These are phyloP conservation scores for Oeneis ivallda DNA, from an alignment of 2,888 invertebrate species.

Conservation along the genomic window DNA sequence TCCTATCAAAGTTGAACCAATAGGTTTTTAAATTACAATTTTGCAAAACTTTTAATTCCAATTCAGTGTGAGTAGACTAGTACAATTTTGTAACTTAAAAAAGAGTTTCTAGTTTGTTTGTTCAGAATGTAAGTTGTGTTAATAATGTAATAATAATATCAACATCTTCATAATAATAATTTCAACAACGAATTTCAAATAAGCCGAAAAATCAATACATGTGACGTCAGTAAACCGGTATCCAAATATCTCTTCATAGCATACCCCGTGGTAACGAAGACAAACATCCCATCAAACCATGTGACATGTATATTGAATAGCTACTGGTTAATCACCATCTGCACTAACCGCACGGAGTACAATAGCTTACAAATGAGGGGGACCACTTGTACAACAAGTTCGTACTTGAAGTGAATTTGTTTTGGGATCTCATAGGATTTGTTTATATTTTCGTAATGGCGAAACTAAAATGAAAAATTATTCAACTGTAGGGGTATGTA, in stretches of 20 bases:
- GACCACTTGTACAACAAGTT: slow-evolving; percentile 22
- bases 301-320: slow-evolving; percentile 26
- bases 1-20: too few species aligned
- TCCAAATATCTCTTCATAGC: slow-evolving; percentile 12
- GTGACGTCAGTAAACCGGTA: slow-evolving; percentile 8
- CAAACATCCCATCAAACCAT: slow-evolving; percentile 26
- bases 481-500: too few species aligned
- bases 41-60: too few species aligned
- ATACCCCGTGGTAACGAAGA: slow-evolving; percentile 20
- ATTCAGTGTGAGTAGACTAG: too few species aligned
- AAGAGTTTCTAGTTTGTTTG: not conserved
- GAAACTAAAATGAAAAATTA: not conserved
- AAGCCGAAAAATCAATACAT: slow-evolving; percentile 10
- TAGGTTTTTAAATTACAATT: too few species aligned
- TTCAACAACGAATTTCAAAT: slow-evolving; percentile 14
- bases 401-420: slow-evolving; percentile 22
- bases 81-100: too few species aligned
- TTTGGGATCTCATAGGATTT: slow-evolving; percentile 6
- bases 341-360: slow-evolving; percentile 19
- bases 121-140: too few species aligned
- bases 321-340: slow-evolving; percentile 26
- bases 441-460: not conserved
- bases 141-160: not conserved
- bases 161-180: slow-evolving; percentile 2
- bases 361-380: slow-evolving; percentile 24